Base-by-base conservation (phyloP, 2,888 invertebrate species). In the Nymphalis urticae region DNA sequence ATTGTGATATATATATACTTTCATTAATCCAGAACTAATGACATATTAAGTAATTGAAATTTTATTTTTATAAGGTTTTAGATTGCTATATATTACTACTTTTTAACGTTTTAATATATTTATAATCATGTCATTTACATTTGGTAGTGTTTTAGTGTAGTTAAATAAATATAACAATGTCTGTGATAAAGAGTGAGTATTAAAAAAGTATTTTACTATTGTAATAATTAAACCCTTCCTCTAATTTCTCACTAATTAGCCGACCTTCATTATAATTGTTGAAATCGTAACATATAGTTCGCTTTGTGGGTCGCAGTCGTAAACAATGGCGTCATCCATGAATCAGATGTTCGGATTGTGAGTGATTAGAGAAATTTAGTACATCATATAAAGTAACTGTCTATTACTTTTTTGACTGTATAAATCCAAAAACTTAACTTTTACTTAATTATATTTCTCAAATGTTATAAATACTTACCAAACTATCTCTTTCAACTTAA, bases 261-360 rank as follows among this genome's bases (percentile, higher is more conserved):
- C 53, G 64, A 56, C 70, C 68, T 70, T 72, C 67, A 32, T 63
- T 58, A 53, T 64, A 66, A 69, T 32, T 69, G 51, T 48, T 63
- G 63, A 66, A 61, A 59, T 64, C 24, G 24, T 65, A 56, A 65
- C 63, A 66, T 42, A 63, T 63, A 64, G 65, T 66, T 56, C 63
- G 51, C 64, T 70, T 66, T 67, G 71, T 70, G 36, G 36, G 36
- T 58, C 58, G 58, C 70, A 42, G 32, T 66, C 64, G 70, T 75
- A 75, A 75, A 75, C 72, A 75, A 75, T 75, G 75, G 75, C 75
- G 74, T 75, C 73, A 75, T 54, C 24, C 42, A 53, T 72, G 72
- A 74, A 70, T 75, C 72, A 74, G 61, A 48, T 66, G 64, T 58
- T 58, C 42, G 17, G 19, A 19, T 19, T n/a, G 42, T 19, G 13